These are phyloP conservation scores for Salpingus planirostris DNA, from an alignment of 2,888 invertebrate genomes.

Conservation along the genomic window DNA sequence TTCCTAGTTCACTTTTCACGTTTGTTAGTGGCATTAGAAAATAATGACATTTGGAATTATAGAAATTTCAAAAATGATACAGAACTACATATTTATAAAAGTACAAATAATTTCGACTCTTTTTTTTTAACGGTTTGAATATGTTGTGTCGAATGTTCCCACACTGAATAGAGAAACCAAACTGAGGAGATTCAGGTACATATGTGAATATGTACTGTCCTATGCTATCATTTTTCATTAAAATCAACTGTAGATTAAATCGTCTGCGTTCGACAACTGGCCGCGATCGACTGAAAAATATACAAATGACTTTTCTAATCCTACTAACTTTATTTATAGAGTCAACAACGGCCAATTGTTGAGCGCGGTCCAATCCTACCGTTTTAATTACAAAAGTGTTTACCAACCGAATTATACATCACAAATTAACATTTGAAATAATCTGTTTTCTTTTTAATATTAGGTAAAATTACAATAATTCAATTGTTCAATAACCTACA, in stretches of 20 bases:
- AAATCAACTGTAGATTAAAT: conserved; percentile 20
- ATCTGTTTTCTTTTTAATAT: conserved; percentile 14
- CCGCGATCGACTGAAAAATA: too few species aligned
- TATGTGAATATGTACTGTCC: conserved; percentile 36
- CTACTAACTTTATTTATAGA: too few species aligned
- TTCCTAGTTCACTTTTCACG: too few species aligned
- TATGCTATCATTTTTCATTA: conserved; percentile 18
- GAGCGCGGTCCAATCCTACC: conserved; percentile 10
- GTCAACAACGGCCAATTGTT: neutral
- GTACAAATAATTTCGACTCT: conserved; percentile 4
- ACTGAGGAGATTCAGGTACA: conserved; percentile 33
- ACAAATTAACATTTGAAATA: conserved; percentile 17
- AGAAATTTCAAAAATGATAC: too few species aligned
- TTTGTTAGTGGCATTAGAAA: too few species aligned
- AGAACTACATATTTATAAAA: conserved; percentile 7
- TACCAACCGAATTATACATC: conserved; percentile 13
- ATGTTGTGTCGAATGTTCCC: conserved; percentile 6
- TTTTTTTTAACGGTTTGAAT: conserved; percentile 1
- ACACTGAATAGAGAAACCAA: conserved; percentile 3
- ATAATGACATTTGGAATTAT: too few species aligned
- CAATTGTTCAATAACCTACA: conserved; percentile 28
- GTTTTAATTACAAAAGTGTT: conserved; percentile 15
- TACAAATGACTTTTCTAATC: too few species aligned
- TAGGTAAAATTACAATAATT: conserved; percentile 17
- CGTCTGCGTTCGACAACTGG: too few species aligned